Percentiles rank a stretch among this genome's conserved stretches.
phyloP scores from a whole-genome alignment of 1,140 invertebrate species.

The Drosophila kikkawai region DNA sequence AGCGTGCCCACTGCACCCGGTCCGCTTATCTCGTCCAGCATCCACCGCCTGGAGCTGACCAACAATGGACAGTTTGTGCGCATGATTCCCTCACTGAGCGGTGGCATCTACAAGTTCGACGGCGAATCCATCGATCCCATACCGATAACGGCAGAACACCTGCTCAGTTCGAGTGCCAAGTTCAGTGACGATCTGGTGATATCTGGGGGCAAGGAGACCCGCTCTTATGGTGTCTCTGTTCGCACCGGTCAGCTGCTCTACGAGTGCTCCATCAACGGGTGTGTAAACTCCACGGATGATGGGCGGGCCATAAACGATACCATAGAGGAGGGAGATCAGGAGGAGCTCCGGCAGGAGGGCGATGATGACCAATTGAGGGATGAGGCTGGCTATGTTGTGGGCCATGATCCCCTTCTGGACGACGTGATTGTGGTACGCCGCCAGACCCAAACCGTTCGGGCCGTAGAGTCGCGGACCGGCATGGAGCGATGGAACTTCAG shows the following conservation, averaged over 20 bases:
- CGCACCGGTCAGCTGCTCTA: constrained; percentile 91
- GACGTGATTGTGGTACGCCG: constrained; percentile 92
- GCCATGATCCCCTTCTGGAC: constrained; percentile 85
- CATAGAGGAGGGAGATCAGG: constrained; percentile 26
- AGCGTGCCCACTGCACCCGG: constrained; percentile 89
- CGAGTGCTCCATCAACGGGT: constrained; percentile 91
- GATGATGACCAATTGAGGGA: constrained; percentile 52
- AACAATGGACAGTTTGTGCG: constrained; percentile 94
- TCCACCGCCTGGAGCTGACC: constrained; percentile 93
- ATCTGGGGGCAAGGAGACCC: constrained; percentile 90
- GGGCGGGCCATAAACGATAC: constrained; percentile 56
- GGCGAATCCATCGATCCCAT: constrained; percentile 94
- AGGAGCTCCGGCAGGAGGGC: constrained; percentile 5
- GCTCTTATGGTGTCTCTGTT: constrained; percentile 90
- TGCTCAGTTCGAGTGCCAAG: constrained; percentile 93
- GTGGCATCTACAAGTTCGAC: constrained; percentile 95
- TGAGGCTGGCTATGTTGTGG: constrained; percentile 60
- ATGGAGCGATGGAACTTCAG: constrained; percentile 98
- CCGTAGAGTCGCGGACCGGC: constrained; percentile 93
- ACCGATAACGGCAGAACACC: constrained; percentile 93
- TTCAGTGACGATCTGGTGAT: constrained; percentile 94
- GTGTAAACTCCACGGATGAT: constrained; percentile 87
- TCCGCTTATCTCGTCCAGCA: constrained; percentile 93
- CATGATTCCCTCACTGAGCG: constrained; percentile 96
- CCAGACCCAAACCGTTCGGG: constrained; percentile 93